Base-by-base conservation (phyloP, 2,113 vertebrate genomes). In the Pollimyrus isidori region DNA sequence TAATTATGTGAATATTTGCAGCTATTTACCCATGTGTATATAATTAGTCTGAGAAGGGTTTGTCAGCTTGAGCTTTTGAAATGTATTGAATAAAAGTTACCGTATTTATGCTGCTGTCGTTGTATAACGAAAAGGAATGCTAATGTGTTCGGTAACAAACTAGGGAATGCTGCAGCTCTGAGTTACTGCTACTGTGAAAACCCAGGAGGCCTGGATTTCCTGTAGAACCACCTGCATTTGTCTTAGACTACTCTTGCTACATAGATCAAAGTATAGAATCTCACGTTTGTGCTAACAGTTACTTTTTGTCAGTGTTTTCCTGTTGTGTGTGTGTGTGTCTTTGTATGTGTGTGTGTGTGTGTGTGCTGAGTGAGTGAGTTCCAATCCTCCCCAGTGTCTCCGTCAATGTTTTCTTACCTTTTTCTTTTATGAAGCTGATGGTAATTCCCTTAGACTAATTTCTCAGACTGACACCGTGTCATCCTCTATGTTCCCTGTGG, bases 1-100 rank as follows among this genome's bases (percentile, higher is more conserved):
- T 21, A 84, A 86, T 48, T 86, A 30, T 49, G 17, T 49, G 83
- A 86, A 49, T 86, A 86, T 48, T 49, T 86, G 83, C 85, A 53
- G 11, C 21, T 56, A 35, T n/a, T 53, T 52, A 53, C 49, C 85
- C 85, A 11, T 87, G 50, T 21, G 30, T 87, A 56, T 87, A 87
- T 87, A 53, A 87, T 87, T 23, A 87, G n/a, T 87, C 30, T 53
- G n/a, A 35, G 50, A 39, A 87, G 49, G 26, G 49, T 87, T 52
- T 87, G 50, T 52, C 26, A 87, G 48, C 45, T 50, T 85, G 46
- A 85, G 45, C 46, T 86, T 49, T 86, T 86, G 49, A 30, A 86
- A 52, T 50, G 23, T 10, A 15, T 86, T 86, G n/a, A 86, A 3
- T 86, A 7, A 86, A 86, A 52, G 13, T 26, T 84, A 26, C 82